Conservation (phyloP, 2,113 vertebrate genomes). For the Atlantisia rogersi region DNA sequence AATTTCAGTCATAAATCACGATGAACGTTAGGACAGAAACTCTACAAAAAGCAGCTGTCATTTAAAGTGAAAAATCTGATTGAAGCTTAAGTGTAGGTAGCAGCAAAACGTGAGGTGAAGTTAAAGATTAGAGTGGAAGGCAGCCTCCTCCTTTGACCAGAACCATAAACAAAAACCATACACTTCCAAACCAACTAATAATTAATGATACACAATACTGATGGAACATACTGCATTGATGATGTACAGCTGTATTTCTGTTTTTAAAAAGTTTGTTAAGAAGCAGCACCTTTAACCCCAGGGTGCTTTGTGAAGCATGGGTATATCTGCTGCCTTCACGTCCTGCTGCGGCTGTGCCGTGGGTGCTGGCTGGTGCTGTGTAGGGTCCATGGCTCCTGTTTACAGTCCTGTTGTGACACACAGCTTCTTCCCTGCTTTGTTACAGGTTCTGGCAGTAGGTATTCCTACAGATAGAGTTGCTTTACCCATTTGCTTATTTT, state of each 20-base stretch:
- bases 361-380: fast-evolving
- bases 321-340: fast-evolving
- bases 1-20: neutral
- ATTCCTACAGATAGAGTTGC: neutral
- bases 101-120: neutral
- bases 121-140: neutral
- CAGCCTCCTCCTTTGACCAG: neutral
- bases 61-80: neutral
- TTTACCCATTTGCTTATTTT: neutral
- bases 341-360: fast-evolving
- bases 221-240: fast-evolving
- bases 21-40: neutral
- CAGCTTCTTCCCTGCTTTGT: neutral
- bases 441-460: fast-evolving
- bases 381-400: fast-evolving
- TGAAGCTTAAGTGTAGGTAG: neutral
- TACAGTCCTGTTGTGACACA: too few relatives aligned
- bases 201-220: neutral
- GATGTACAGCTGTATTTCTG: neutral
- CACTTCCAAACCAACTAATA: neutral
- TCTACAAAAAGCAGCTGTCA: neutral
- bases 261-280: neutral
- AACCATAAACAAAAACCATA: neutral
- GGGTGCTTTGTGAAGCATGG: neutral
- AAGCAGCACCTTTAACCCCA: neutral